Evolutionary conservation across 2,888 invertebrate species (phyloP), one percentile per base, ranked within the genome.

Genomic region (Physocephala rufipes): DNA sequence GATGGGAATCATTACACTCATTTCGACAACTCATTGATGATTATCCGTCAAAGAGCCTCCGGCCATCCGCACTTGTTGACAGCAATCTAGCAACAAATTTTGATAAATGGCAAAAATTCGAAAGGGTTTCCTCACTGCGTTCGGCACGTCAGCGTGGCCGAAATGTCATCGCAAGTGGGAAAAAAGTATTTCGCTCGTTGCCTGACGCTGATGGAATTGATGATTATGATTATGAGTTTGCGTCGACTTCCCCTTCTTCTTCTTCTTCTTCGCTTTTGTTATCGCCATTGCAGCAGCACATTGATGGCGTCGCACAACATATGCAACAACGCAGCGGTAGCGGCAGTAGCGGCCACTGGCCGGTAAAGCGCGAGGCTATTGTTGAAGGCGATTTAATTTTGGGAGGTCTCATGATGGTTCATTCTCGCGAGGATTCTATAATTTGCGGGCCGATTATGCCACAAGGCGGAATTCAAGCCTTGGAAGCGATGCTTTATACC

Each of bases 371-470:
- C 76, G 92, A 93, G 75, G 93, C 94, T 1, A 90, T 91, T n/a
- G 90, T 95, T 9, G 92, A 93, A 78, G 96, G 95, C 0, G 92
- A 95, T 82, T 88, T 96, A 74, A 90, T 94, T 36, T 88, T 96
- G 26, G 96, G 96, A 2, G 95, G 95, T 0, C 89, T 96, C 63
- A 95, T 96, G 94, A 96, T 95, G 96, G 94, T 95, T 16, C 95
- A 95, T 85, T 93, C 94, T 72, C 88, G 95, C 26, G 93, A 93
- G 77, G 94, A 95, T 81, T 89, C 89, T 64, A 88, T 91, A 66
- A 93, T 92, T 61, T 96, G 95, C 81, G 95, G 95, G 0, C 93
- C 92, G 21, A 91, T 96, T 75, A 95, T 95, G 95, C 93, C 94
- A 5, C 95, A 95, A 86, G 95, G 95, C 9, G 92, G 93, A 64